Conservation (phyloP, 2,113 vertebrate genomes). For the Sinocyclocheilus maitianheensis region DNA sequence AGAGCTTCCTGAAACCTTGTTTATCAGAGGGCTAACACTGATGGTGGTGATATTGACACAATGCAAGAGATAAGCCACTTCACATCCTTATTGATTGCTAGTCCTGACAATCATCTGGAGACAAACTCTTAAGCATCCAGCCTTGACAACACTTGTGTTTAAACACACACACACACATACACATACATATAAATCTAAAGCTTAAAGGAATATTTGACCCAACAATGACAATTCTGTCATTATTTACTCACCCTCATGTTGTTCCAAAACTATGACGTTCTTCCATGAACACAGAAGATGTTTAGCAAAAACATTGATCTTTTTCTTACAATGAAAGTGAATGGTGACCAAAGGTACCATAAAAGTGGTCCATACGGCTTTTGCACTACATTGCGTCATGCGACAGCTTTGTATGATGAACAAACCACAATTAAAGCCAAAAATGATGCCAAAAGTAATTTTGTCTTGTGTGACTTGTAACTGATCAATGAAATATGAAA, state of each 20-base stretch:
- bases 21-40: conserved; percentile 62
- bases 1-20: conserved; percentile 54
- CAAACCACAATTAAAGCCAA: neutral
- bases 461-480: neutral
- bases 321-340: neutral
- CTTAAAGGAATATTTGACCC: neutral
- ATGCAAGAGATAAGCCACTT: conserved; percentile 63
- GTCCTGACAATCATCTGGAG: conserved; percentile 50
- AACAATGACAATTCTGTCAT: neutral
- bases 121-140: conserved; percentile 40
- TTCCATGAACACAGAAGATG: neutral
- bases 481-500: neutral
- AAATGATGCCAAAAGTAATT: neutral
- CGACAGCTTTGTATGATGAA: neutral
- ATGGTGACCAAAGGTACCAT: neutral
- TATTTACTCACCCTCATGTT: neutral
- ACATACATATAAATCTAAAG: neutral
- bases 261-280: neutral
- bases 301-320: neutral
- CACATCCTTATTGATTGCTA: conserved; percentile 59
- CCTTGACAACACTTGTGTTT: conserved; percentile 34
- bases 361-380: neutral
- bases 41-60: conserved; percentile 63
- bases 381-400: neutral
- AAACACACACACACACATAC: neutral